A percentile compares a stretch with the other conserved stretches of the same genome.
These are phyloP conservation scores for Electrophaes corylata DNA, from an alignment of 2,888 invertebrate genomes.

Conservation along the genomic window DNA sequence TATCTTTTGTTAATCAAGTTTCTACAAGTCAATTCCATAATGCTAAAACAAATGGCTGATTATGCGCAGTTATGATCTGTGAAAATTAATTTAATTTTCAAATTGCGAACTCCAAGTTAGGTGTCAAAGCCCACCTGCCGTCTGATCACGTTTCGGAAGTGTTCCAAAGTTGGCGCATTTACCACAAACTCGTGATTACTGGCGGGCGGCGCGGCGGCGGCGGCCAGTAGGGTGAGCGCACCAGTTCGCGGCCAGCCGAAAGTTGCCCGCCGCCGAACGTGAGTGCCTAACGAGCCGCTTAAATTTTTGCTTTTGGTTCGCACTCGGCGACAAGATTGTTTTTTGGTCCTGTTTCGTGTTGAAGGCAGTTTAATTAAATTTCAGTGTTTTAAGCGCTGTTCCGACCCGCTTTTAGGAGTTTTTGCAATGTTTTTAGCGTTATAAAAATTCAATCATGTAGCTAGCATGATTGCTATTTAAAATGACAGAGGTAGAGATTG, in stretches of 20 bases:
- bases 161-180: conserved; percentile 48
- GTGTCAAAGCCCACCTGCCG: conserved; percentile 48
- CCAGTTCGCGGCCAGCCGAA: conserved; percentile 37
- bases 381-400: conserved; percentile 24
- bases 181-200: conserved; percentile 51
- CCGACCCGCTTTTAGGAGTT: conserved; percentile 12
- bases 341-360: conserved; percentile 45
- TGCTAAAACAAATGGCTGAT: conserved; percentile 18
- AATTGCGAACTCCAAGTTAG: conserved; percentile 48
- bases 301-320: conserved; percentile 48
- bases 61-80: conserved; percentile 38
- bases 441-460: conserved; percentile 18
- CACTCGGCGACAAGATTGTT: conserved; percentile 45
- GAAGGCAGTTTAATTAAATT: conserved; percentile 33
- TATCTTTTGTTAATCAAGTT: neutral
- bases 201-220: neutral
- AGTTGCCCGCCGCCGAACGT: conserved; percentile 50
- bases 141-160: conserved; percentile 53
- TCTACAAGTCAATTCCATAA: conserved; percentile 6
- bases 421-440: conserved; percentile 15
- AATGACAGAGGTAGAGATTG: conserved; percentile 4
- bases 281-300: conserved; percentile 52
- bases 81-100: conserved; percentile 45
- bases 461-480: neutral
- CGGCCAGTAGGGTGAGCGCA: conserved; percentile 3